Base-by-base conservation (phyloP, 2,797 vertebrate species). In the Sebastes goodei region DNA sequence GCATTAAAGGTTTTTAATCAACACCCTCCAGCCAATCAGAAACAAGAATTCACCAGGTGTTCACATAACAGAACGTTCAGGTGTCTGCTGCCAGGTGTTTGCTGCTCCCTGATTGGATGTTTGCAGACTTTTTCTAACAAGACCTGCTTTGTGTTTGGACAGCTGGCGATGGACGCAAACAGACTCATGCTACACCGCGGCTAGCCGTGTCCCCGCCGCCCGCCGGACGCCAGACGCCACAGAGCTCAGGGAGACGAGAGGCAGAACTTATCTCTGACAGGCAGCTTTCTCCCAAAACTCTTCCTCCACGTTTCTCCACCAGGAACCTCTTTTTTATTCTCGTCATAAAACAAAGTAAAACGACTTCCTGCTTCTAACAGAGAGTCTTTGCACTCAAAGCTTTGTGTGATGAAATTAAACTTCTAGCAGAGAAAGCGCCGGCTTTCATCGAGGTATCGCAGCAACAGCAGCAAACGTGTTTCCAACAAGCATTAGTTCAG, bases 61-160 rank as follows among this genome's bases (percentile, higher is more conserved):
- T 9, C 56, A 57, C 2, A n/a, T 1, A 29, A 78, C 23, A 27
- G 25, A 69, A 76, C 62, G 6, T 33, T 66, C 57, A 32, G 65
- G 35, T 5, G 2, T 61, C 60, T 33, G 20, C 42, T 23, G 76
- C 35, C 14, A 72, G 38, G 60, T 53, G 11, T 52, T 46, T 46
- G 74, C 68, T 61, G 35, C 11, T 86, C 70, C 67, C 82, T 88
- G 87, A 77, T 17, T 59, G 49, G 53, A 52, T 7, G 23, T 78
- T 77, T 80, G 60, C 53, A 74, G 42, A 70, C 61, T 55, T 17
- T 71, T 71, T 53, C n/a, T 59, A 42, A 20, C 23, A 10, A 63
- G 42, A 64, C 27, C 63, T 20, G 77, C 72, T 77, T 56, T 64
- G 42, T 46, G 10, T 64, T 59, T 63, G 42, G 25, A 15, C 4